phyloP scores from a whole-genome alignment of 2,113 vertebrate genomes.

The Sinosuthora webbiana region DNA sequence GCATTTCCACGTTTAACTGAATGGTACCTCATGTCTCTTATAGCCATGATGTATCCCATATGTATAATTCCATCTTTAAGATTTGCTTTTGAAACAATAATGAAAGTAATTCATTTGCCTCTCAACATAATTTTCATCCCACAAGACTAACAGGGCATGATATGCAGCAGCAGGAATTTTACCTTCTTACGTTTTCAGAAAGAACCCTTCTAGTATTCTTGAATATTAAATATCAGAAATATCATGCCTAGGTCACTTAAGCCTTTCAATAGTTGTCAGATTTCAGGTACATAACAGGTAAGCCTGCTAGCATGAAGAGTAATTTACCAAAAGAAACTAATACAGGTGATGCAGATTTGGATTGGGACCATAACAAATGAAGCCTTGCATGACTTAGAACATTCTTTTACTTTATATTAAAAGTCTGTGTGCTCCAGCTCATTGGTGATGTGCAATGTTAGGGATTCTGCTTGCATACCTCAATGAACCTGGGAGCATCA shows the following conservation, averaged over 20 bases:
- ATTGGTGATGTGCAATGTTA: background rate
- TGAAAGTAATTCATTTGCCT: background rate
- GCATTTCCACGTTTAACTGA: background rate
- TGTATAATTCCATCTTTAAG: background rate
- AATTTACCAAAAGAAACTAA: background rate
- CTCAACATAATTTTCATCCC: background rate
- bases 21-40: background rate
- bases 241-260: background rate
- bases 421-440: background rate
- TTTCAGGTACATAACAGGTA: background rate
- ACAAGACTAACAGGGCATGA: background rate
- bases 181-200: background rate
- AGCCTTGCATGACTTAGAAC: background rate
- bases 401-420: background rate
- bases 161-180: background rate
- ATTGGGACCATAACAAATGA: background rate
- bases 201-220: background rate
- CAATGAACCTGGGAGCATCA: slow-evolving; percentile 64
- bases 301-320: background rate
- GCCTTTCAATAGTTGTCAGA: background rate
- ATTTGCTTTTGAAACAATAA: background rate
- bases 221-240: background rate
- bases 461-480: slow-evolving; percentile 48
- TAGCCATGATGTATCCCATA: background rate
- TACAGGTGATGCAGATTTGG: background rate